Evolutionary conservation across 2,113 vertebrate species (phyloP).

Genomic region (Piprites chloris): DNA sequence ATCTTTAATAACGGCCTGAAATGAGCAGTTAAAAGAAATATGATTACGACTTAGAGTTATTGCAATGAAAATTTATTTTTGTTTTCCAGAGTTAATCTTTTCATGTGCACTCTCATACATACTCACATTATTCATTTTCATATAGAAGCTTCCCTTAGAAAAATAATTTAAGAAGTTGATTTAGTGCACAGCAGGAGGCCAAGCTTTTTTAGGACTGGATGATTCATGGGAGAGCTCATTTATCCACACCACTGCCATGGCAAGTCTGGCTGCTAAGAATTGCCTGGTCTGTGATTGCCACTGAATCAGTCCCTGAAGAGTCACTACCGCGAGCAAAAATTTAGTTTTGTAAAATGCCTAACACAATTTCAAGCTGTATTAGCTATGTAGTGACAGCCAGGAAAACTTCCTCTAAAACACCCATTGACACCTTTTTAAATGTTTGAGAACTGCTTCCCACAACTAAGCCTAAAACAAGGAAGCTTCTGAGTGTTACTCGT

Average conservation of each 20-base stretch:
- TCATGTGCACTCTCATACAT: neutral
- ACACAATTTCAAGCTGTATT: neutral
- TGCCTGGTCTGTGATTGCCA: neutral
- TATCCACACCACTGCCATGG: rapidly evolving
- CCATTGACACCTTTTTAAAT: neutral
- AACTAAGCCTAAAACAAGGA: neutral
- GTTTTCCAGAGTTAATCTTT: neutral
- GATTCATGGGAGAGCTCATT: neutral
- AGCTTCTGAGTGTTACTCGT: neutral
- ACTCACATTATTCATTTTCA: neutral
- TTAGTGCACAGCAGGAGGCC: neutral
- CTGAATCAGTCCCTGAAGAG: neutral
- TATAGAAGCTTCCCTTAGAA: neutral
- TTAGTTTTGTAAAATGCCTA: neutral
- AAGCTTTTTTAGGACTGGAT: neutral
- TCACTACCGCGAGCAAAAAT: neutral
- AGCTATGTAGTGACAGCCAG: neutral
- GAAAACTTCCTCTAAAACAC: neutral
- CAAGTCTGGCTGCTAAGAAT: neutral
- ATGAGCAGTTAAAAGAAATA: neutral
- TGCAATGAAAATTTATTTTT: neutral
- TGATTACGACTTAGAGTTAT: neutral
- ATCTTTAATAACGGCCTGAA: neutral
- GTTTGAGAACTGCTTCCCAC: neutral
- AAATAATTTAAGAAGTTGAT: neutral